Base-by-base conservation (phyloP, 1,140 invertebrate species). In the Campoletis sonorensis region DNA sequence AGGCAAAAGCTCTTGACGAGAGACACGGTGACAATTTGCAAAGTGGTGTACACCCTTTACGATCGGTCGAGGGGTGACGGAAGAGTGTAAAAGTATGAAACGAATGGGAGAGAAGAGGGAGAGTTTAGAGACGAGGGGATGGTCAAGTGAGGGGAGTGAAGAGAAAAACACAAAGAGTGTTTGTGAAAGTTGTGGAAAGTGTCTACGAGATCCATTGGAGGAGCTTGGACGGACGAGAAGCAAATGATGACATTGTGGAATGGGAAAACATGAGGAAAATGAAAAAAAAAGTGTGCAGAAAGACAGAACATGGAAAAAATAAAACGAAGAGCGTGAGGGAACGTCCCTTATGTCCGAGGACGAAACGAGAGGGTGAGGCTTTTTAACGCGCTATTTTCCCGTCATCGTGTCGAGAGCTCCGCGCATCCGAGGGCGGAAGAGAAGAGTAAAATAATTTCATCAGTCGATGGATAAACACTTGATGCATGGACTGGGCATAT, bases 401-500 rank as follows among this genome's bases (percentile, higher is more conserved):
- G 18, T 30, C 27, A 15, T 30, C 27, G 7, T 27, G 54, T 4
- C 27, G 73, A 49, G 37, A 27, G 16, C 11, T 1, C 49, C 16
- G 8, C 13, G 8, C 7, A 27, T 27, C 15, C 51, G 4, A 0
- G 21, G n/a, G 40, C 27, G 54, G 58, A 23, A 70, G 40, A 70
- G 64, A 26, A 49, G 40, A 45, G 77, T 79, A 70, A 79, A 68
- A 79, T 79, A 79, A 79, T 70, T 79, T 79, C 77, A 79, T 79
- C 77, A 79, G 77, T 58, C 73, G 73, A 77, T 54, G 73, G 73
- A 77, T 77, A 77, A 77, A 77, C 73, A 77, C 73, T 77, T 18
- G 73, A 77, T 54, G 27, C 51, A 16, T 21, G 0, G 15, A 37
- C 4, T 27, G 23, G 61, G 3, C 27, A 16, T 10, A 64, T 27